Conservation (phyloP, 1,140 invertebrate genomes). For the Drosophila cardini region DNA sequence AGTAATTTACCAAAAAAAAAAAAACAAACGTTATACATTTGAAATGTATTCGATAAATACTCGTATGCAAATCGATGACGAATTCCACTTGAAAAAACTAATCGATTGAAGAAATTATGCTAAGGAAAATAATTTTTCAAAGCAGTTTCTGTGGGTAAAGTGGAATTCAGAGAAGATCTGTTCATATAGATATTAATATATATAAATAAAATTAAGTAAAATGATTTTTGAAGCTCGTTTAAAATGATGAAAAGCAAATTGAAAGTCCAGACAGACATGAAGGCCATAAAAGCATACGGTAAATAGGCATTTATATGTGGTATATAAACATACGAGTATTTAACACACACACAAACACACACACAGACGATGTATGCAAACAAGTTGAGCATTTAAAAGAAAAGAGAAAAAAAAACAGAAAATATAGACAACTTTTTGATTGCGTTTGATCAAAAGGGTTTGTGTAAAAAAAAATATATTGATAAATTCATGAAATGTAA, state of each 20-base stretch:
- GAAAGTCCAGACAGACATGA: constrained; percentile 59
- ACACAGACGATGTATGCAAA: constrained; percentile 58
- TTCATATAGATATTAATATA: neutral
- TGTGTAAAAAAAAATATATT: constrained; percentile 69
- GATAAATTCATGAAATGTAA: constrained; percentile 65
- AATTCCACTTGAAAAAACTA: constrained; percentile 5
- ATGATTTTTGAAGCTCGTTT: constrained; percentile 53
- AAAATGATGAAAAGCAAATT: constrained; percentile 40
- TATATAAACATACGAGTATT: constrained; percentile 50
- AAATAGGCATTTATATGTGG: constrained; percentile 69
- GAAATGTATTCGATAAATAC: constrained; percentile 63
- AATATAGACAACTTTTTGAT: constrained; percentile 69
- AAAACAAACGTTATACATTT: constrained; percentile 56
- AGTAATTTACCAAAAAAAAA: constrained; percentile 19
- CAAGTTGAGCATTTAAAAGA: constrained; percentile 76
- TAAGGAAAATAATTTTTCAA: constrained; percentile 1
- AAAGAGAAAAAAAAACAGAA: constrained; percentile 41
- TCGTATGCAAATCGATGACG: constrained; percentile 7
- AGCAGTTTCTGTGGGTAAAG: neutral
- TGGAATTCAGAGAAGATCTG: neutral
- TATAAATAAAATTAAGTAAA: constrained; percentile 23
- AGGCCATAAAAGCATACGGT: constrained; percentile 40
- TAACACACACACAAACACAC: constrained; percentile 38
- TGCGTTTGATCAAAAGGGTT: constrained; percentile 78
- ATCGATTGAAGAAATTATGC: neutral